A percentile compares a stretch with the other conserved stretches of the same genome.
Conservation (phyloP, 2,113 vertebrate species). For the Proteles cristata region DNA sequence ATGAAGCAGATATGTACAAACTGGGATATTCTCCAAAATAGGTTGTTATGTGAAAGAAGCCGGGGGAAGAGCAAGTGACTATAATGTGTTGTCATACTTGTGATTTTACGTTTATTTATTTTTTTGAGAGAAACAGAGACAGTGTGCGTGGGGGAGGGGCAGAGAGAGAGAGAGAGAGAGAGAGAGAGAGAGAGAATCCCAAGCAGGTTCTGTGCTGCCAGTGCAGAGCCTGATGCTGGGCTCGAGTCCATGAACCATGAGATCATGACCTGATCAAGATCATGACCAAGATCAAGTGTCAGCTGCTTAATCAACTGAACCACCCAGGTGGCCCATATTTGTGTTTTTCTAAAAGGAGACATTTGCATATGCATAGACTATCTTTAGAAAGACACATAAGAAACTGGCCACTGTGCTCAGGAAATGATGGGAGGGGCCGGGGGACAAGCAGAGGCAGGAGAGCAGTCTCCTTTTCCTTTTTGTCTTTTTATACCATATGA, state of each 20-base stretch:
- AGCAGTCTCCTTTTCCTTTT: neutral
- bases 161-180: too few species aligned
- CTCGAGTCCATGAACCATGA: too few species aligned
- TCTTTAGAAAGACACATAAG: neutral
- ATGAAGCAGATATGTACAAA: neutral
- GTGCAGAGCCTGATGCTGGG: too few species aligned
- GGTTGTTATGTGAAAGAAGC: neutral
- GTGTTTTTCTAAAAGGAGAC: slow-evolving; percentile 12
- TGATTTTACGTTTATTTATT: too few species aligned
- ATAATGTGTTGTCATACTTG: neutral
- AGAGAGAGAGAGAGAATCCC: too few species aligned
- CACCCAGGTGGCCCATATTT: neutral
- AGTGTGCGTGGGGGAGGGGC: too few species aligned
- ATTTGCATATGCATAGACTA: neutral
- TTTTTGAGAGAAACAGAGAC: too few species aligned
- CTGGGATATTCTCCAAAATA: neutral
- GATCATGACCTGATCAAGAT: too few species aligned
- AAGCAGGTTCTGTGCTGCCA: too few species aligned
- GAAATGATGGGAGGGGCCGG: too few species aligned
- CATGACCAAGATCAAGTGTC: too few species aligned
- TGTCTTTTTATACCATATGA: neutral
- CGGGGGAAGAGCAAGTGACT: neutral
- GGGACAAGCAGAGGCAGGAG: neutral
- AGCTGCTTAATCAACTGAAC: too few species aligned
- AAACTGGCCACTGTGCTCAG: neutral